Conservation (phyloP, 2,113 vertebrate species). For the Emydocephalus ijimae region DNA sequence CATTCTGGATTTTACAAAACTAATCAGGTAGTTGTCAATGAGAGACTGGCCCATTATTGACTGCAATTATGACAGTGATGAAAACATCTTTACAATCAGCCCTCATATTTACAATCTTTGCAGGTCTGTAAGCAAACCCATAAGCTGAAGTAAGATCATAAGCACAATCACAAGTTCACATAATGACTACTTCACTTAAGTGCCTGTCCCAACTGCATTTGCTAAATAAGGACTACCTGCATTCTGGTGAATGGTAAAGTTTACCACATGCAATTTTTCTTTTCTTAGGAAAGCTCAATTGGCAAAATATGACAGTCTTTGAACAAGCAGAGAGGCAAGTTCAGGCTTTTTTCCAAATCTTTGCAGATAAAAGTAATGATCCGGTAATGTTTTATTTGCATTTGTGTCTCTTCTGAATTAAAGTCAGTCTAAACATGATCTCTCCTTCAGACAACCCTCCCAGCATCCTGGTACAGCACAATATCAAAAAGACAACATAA, state of each 20-base stretch:
- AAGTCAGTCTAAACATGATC: not conserved
- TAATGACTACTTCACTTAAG: not conserved
- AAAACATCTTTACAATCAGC: not conserved
- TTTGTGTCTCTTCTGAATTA: not conserved
- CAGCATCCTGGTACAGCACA: not conserved
- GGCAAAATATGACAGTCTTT: not conserved
- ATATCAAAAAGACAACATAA: not conserved
- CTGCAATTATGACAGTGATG: not conserved
- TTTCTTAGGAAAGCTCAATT: not conserved
- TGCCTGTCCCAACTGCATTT: not conserved
- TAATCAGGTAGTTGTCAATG: not conserved
- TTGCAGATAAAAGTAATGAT: not conserved
- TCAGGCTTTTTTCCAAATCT: not conserved
- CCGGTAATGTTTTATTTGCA: not conserved
- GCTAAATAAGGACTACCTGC: not conserved
- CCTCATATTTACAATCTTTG: not conserved
- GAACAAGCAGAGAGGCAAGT: not conserved
- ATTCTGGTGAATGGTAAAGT: not conserved
- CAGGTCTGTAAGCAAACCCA: not conserved
- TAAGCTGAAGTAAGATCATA: not conserved
- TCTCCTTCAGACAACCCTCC: not conserved
- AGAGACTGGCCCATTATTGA: not conserved
- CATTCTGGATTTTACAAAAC: not conserved
- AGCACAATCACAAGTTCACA: not conserved
- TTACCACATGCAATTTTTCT: not conserved